Percentiles rank a stretch among this genome's conserved stretches.
These are phyloP conservation scores for Lytechinus pictus DNA, from an alignment of 35 echinoderm and acorn worm species.

Conservation along the genomic window DNA sequence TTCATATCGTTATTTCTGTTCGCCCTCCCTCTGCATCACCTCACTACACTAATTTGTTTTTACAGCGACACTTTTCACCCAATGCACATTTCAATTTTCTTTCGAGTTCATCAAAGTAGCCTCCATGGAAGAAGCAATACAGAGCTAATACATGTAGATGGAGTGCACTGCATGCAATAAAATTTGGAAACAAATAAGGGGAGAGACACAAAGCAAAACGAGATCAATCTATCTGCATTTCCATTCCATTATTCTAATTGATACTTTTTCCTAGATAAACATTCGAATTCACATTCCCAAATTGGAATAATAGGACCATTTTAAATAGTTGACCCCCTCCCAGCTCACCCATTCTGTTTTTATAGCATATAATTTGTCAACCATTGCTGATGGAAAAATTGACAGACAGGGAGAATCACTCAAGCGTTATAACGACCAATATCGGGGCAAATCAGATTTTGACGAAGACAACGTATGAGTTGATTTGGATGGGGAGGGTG, in stretches of 20 bases:
- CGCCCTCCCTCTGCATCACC: neutral
- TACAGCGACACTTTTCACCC: conserved; percentile 29
- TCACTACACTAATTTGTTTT: conserved; percentile 45
- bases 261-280: neutral
- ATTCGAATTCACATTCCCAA: neutral
- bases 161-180: neutral
- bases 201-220: neutral
- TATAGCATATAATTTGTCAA: neutral
- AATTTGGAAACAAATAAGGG: neutral
- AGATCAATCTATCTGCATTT: neutral
- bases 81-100: conserved; percentile 43
- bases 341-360: neutral
- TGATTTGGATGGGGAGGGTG: conserved; percentile 43
- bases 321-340: neutral
- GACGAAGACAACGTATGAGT: conserved; percentile 37
- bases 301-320: conserved; percentile 6
- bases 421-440: conserved; percentile 40
- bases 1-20: conserved; percentile 16
- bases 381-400: conserved; percentile 11
- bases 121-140: neutral
- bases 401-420: neutral
- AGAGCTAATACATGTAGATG: neutral
- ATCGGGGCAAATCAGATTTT: conserved; percentile 43
- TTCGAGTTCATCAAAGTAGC: conserved; percentile 3
- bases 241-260: conserved; percentile 4